Percentiles rank a stretch among this genome's conserved stretches.
These are phyloP conservation scores for Clistopyga incitator DNA, from an alignment of 2,888 invertebrate genomes.

Conservation along the genomic window DNA sequence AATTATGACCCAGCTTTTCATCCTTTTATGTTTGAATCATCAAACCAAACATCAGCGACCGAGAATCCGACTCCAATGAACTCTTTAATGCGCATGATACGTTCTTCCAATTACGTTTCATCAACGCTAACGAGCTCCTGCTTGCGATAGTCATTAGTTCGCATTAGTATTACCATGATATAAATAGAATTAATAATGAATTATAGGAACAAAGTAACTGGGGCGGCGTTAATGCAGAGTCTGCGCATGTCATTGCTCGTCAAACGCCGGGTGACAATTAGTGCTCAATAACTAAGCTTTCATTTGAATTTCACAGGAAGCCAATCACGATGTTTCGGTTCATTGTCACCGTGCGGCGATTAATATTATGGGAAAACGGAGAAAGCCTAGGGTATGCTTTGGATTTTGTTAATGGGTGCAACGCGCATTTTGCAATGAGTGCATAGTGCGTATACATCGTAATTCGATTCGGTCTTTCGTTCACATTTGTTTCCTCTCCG, in stretches of 20 bases:
- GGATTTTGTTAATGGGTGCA: neutral
- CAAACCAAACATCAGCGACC: neutral
- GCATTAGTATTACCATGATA: neutral
- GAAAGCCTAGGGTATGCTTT: neutral
- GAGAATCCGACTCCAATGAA: neutral
- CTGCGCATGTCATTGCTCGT: neutral
- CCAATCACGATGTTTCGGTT: neutral
- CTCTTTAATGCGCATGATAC: neutral
- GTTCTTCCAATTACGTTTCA: slow-evolving; percentile 5
- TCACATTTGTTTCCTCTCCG: neutral
- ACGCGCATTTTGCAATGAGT: neutral
- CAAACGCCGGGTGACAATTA: neutral
- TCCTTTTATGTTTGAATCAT: neutral
- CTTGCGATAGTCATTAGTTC: neutral
- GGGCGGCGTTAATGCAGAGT: neutral
- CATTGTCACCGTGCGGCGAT: neutral
- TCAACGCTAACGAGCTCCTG: slow-evolving; percentile 2
- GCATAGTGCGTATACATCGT: neutral
- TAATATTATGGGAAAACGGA: neutral
- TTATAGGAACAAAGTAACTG: neutral
- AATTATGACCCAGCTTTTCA: neutral
- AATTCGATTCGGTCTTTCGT: neutral
- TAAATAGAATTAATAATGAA: slow-evolving; percentile 1
- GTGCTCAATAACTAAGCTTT: neutral
- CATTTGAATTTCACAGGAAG: neutral